Conservation (phyloP, 2,888 invertebrate genomes). For the Lissonota sp. region DNA sequence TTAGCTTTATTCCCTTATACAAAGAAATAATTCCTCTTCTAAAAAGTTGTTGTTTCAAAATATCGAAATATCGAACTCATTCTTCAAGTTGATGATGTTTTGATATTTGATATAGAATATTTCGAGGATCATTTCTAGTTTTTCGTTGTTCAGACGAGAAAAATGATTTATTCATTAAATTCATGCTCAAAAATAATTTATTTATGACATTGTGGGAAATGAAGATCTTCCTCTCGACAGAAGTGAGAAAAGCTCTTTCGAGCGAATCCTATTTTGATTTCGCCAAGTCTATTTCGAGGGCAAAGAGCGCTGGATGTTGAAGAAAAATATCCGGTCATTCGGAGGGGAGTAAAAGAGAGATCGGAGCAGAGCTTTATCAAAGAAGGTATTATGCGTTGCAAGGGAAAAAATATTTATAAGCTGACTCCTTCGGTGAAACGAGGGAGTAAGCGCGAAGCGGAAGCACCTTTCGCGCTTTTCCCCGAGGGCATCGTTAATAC, state of each 20-base stretch:
- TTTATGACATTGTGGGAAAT: no score
- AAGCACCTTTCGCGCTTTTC: constrained; percentile 28
- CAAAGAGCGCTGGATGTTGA: not conserved
- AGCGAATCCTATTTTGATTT: not conserved
- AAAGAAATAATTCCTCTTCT: no score
- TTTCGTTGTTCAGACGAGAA: no score
- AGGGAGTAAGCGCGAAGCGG: constrained; percentile 16
- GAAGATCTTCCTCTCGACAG: no score
- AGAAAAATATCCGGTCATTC: constrained; percentile 21
- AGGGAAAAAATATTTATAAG: constrained; percentile 56
- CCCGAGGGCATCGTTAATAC: constrained; percentile 63
- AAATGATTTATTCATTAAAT: no score
- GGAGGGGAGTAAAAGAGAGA: constrained; percentile 5
- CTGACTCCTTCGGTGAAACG: constrained; percentile 29
- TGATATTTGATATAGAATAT: no score
- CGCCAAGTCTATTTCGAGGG: constrained; percentile 23
- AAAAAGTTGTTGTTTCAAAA: no score
- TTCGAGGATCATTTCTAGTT: no score
- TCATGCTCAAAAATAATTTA: no score
- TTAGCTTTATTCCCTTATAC: not conserved
- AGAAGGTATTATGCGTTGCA: constrained; percentile 41
- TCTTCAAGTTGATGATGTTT: no score
- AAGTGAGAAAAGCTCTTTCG: no score
- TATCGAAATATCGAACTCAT: no score
- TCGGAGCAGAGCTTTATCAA: constrained; percentile 27